Evolutionary conservation across 2,888 invertebrate species (phyloP).

Genomic region (Noctuana brunneofusca): DNA sequence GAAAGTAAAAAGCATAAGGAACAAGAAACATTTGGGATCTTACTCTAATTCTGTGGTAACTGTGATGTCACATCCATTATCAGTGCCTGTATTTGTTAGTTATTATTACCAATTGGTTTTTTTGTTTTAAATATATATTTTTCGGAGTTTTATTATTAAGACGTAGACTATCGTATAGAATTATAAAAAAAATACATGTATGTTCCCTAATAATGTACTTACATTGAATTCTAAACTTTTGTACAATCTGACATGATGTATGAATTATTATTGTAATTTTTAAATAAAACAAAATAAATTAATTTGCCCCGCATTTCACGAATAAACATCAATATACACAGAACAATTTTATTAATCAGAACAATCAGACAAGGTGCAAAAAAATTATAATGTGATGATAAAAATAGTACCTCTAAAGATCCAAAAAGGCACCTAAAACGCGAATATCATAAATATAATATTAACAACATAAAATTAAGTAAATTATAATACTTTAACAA

Average conservation of each 20-base stretch:
- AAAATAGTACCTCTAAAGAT: constrained; percentile 43
- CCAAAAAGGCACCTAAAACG: constrained; percentile 57
- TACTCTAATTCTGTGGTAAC: too few relatives aligned
- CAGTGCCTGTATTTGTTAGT: too few relatives aligned
- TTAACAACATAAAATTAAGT: constrained; percentile 43
- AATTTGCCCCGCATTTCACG: constrained; percentile 7
- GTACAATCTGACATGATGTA: not conserved
- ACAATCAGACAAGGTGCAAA: constrained; percentile 55
- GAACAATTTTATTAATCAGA: constrained; percentile 42
- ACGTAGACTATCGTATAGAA: too few relatives aligned
- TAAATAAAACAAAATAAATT: constrained; percentile 1
- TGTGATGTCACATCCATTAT: too few relatives aligned
- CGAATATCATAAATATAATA: constrained; percentile 44
- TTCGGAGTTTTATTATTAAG: too few relatives aligned
- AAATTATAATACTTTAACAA: constrained; percentile 45
- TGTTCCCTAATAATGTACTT: not conserved
- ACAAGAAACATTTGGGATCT: too few relatives aligned
- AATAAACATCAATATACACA: constrained; percentile 21
- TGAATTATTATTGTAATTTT: not conserved
- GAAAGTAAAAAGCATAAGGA: too few relatives aligned
- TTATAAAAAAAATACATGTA: too few relatives aligned
- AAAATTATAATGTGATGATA: constrained; percentile 56
- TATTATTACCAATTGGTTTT: too few relatives aligned
- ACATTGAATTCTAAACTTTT: not conserved
- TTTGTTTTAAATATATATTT: too few relatives aligned